These are phyloP conservation scores for Microtus ochrogaster DNA, from an alignment of 2,113 vertebrate species.

Conservation along the genomic window DNA sequence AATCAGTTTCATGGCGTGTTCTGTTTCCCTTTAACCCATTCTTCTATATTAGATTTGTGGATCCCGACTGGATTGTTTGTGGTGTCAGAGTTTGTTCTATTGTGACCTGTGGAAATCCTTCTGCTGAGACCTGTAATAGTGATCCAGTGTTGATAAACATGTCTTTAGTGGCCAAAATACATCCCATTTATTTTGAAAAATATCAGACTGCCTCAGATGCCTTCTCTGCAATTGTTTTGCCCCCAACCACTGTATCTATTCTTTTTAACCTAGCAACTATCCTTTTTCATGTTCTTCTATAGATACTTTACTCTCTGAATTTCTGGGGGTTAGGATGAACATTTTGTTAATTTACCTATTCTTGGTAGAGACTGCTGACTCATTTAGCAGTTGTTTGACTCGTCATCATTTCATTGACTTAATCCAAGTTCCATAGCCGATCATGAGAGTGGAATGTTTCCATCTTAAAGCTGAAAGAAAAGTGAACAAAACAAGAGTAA, in stretches of 20 bases:
- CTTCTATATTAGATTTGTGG: background rate
- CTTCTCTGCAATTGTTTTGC: background rate
- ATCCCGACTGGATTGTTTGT: rapidly evolving
- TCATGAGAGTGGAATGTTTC: background rate
- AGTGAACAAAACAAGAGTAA: background rate
- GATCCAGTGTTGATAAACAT: too few relatives aligned
- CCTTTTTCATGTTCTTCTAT: background rate
- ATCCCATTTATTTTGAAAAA: rapidly evolving
- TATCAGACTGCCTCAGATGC: too few relatives aligned
- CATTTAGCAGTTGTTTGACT: background rate
- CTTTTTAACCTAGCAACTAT: background rate
- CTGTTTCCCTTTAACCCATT: background rate
- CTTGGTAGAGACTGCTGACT: background rate
- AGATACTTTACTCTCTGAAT: background rate
- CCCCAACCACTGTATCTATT: background rate
- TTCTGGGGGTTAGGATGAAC: background rate
- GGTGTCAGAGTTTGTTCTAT: background rate
- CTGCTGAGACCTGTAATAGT: background rate
- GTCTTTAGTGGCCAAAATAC: background rate
- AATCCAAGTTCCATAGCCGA: background rate
- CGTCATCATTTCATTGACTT: background rate
- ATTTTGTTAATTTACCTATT: background rate
- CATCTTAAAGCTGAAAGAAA: background rate
- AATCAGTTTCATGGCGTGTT: background rate
- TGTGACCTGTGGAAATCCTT: background rate